These are phyloP conservation scores for Tuta absoluta DNA, from an alignment of 2,888 invertebrate genomes.

Conservation along the genomic window DNA sequence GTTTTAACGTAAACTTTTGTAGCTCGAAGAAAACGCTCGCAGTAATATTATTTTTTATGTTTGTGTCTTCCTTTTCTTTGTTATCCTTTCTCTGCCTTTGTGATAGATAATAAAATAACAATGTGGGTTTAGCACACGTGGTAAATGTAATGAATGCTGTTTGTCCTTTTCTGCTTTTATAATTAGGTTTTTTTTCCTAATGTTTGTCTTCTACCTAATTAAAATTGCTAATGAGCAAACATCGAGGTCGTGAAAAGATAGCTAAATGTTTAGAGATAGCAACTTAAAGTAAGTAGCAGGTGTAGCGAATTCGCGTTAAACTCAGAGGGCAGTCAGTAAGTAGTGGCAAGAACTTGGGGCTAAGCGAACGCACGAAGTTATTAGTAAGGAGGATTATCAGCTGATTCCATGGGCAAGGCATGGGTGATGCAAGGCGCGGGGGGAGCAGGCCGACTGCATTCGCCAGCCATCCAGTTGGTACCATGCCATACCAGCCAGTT, in stretches of 20 bases:
- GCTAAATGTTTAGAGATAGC: not conserved
- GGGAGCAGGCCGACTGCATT: slow-evolving; percentile 41
- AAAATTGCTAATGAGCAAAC: not conserved
- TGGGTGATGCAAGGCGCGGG: slow-evolving; percentile 36
- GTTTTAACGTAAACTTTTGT: slow-evolving; percentile 38
- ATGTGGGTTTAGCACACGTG: slow-evolving; percentile 11
- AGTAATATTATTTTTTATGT: slow-evolving; percentile 28
- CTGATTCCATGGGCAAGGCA: slow-evolving; percentile 49
- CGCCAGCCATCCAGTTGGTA: not conserved
- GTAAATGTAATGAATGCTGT: not conserved
- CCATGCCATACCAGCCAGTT: slow-evolving; percentile 34
- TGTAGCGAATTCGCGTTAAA: slow-evolving; percentile 5
- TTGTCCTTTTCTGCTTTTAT: slow-evolving; percentile 14
- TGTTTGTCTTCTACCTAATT: not conserved
- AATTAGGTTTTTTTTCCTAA: not conserved
- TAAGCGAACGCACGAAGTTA: slow-evolving; percentile 11
- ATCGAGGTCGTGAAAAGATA: not conserved
- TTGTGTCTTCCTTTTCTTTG: slow-evolving; percentile 21
- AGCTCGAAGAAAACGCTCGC: slow-evolving; percentile 40
- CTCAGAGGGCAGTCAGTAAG: not conserved
- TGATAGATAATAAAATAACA: slow-evolving; percentile 6
- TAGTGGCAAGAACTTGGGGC: not conserved
- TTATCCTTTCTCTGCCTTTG: slow-evolving; percentile 17
- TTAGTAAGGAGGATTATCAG: slow-evolving; percentile 44
- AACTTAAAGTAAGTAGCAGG: not conserved